Percentiles rank a stretch among this genome's conserved stretches.
Evolutionary conservation across 2,797 vertebrate species (phyloP).

Genomic region (Pseudomugil gertrudae): DNA sequence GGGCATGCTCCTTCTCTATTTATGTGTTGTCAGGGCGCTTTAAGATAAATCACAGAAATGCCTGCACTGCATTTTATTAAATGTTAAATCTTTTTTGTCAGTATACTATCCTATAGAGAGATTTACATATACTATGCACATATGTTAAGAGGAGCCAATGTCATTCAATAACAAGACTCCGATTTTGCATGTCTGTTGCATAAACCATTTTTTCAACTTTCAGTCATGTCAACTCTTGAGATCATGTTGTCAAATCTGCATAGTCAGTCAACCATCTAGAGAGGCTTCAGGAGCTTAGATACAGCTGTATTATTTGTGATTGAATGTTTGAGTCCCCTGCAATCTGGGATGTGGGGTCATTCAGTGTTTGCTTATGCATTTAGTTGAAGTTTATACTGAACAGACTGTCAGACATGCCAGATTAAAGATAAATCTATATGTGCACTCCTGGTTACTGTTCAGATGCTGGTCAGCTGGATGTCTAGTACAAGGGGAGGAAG

Average conservation of each 20-base stretch:
- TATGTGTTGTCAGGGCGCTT: slow-evolving; percentile 27
- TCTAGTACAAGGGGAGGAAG: no score
- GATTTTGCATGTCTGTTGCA: slow-evolving; percentile 28
- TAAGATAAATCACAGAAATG: slow-evolving; percentile 40
- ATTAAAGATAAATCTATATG: slow-evolving; percentile 68
- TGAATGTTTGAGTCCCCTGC: slow-evolving; percentile 63
- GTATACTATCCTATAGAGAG: slow-evolving; percentile 8
- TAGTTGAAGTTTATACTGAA: slow-evolving; percentile 57
- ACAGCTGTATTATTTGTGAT: slow-evolving; percentile 68
- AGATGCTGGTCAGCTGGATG: slow-evolving; percentile 49
- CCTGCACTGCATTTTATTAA: slow-evolving; percentile 26
- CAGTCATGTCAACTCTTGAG: slow-evolving; percentile 55
- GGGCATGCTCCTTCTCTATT: slow-evolving; percentile 16
- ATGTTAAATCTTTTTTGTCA: slow-evolving; percentile 17
- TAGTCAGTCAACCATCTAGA: slow-evolving; percentile 60
- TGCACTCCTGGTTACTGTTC: slow-evolving; percentile 52
- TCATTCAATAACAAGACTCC: slow-evolving; percentile 36
- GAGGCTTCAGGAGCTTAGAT: slow-evolving; percentile 66
- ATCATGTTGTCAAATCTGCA: slow-evolving; percentile 70
- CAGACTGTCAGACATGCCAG: slow-evolving; percentile 68
- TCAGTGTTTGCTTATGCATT: slow-evolving; percentile 67
- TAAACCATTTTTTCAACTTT: slow-evolving; percentile 24
- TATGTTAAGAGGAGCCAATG: slow-evolving; percentile 38
- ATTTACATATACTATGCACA: slow-evolving; percentile 26
- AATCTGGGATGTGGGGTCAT: slow-evolving; percentile 58